These are phyloP conservation scores for Clostera curtula DNA, from an alignment of 2,888 invertebrate species.

Conservation along the genomic window DNA sequence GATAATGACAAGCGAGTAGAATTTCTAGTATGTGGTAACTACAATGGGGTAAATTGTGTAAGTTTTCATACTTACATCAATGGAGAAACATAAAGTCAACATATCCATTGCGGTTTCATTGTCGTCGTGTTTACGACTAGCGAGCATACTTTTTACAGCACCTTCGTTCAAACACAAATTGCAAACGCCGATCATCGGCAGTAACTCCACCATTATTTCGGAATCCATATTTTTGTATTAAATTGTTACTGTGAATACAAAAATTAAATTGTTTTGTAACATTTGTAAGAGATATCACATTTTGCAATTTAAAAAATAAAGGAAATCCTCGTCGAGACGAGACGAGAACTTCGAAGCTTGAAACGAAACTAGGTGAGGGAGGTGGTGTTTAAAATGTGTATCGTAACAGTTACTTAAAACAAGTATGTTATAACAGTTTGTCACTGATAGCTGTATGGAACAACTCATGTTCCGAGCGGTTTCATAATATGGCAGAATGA, in stretches of 20 bases:
- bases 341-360: slow-evolving; percentile 3
- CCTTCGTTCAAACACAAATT: slow-evolving; percentile 59
- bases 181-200: slow-evolving; percentile 56
- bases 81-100: slow-evolving; percentile 52
- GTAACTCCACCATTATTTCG: slow-evolving; percentile 53
- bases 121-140: slow-evolving; percentile 34
- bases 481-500: no score
- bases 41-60: no score
- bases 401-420: no score
- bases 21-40: no score
- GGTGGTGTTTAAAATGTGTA: no score
- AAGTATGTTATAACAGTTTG: no score
- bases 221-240: slow-evolving; percentile 33
- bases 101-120: slow-evolving; percentile 45
- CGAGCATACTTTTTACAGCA: slow-evolving; percentile 56
- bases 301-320: slow-evolving; percentile 1
- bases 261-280: slow-evolving; percentile 8
- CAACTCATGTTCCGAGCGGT: no score
- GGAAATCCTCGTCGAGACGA: slow-evolving; percentile 6
- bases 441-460: no score
- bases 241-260: slow-evolving; percentile 4
- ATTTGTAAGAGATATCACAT: slow-evolving; percentile 3
- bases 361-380: no score
- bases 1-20: no score
- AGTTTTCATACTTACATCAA: slow-evolving; percentile 62